These are phyloP conservation scores for Meta bourneti DNA, from an alignment of 2,888 invertebrate species.

Conservation along the genomic window DNA sequence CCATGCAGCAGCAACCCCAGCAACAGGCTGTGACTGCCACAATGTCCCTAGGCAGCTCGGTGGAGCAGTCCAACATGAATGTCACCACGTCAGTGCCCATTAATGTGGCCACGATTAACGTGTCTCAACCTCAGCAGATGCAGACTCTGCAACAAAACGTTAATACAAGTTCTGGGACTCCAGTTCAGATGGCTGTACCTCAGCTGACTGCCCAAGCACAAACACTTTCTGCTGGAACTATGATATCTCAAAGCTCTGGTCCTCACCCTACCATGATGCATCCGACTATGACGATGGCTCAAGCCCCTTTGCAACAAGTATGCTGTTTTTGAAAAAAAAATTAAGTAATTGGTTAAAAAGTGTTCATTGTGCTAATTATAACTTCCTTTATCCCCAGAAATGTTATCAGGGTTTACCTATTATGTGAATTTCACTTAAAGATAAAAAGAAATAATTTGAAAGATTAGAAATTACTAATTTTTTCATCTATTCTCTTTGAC, in stretches of 20 bases:
- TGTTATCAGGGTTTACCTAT: too few relatives aligned
- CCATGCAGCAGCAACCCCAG: constrained; percentile 40
- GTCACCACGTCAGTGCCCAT: constrained; percentile 43
- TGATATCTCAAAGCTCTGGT: constrained; percentile 70
- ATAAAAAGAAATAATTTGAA: too few relatives aligned
- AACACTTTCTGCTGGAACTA: constrained; percentile 56
- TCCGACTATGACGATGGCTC: constrained; percentile 72
- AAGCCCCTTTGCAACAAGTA: constrained; percentile 70
- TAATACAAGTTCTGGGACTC: constrained; percentile 59
- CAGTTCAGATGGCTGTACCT: constrained; percentile 64
- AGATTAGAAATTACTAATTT: too few relatives aligned
- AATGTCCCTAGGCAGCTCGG: constrained; percentile 50
- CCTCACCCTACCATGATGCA: constrained; percentile 68
- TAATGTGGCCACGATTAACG: constrained; percentile 58
- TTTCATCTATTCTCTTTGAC: too few relatives aligned
- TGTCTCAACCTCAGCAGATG: constrained; percentile 52
- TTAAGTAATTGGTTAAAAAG: too few relatives aligned
- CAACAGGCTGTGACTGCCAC: constrained; percentile 36
- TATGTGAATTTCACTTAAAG: too few relatives aligned
- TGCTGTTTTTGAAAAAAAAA: too few relatives aligned
- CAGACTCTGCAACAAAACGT: constrained; percentile 38
- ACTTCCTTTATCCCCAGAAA: too few relatives aligned
- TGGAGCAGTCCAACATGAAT: constrained; percentile 56
- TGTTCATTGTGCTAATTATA: too few relatives aligned
- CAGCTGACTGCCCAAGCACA: constrained; percentile 65